Base-by-base conservation (phyloP, 1,140 invertebrate species). In the Nephila pilipes region DNA sequence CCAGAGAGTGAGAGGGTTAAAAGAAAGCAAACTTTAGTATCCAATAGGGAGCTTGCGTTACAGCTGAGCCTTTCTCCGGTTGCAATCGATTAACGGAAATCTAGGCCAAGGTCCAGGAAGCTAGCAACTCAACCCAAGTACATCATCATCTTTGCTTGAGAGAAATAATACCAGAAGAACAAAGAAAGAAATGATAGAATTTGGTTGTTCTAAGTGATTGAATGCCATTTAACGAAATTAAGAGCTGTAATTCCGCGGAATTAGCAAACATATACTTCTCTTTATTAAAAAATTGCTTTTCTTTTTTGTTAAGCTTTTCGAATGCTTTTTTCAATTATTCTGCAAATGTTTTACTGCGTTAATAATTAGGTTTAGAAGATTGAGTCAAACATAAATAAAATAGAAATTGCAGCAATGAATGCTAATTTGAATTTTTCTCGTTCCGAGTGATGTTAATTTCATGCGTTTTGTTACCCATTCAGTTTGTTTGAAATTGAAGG, bases 91-190 rank as follows among this genome's bases (percentile, higher is more conserved):
- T 85, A 83, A 65, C 90, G 60, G 79, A 92, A 65, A 92, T 92
- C 80, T 92, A 75, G 90, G 90, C 90, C 90, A 92, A 92, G 90
- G 90, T 92, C 81, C 90, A 92, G 90, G 90, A 85, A 69, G 58
- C 58, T 25, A 46, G 80, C 90, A 92, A 92, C 90, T 92, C 90
- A 92, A 92, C 90, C 85, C 60, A 87, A 54, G 55, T 80, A 46
- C 69, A 90, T 75, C 65, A 55, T 57, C 69, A 36, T 90, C 87
- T 90, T 75, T 60, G 57, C 57, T 36, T 10, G 29, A 36, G 57
- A 85, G 32, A 65, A 69, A 18, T 2, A 87, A 32, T 38, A 60
- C 60, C 20, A 38, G 46, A 87, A 85, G 83, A 87, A 87, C 58
- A 65, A 46, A 32, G 85, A 65, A 87, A 65, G 85, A 65, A 54